Evolutionary conservation across 1,140 invertebrate species (phyloP), one percentile per base, ranked within the genome.

Genomic region (Drosophila willistoni): DNA sequence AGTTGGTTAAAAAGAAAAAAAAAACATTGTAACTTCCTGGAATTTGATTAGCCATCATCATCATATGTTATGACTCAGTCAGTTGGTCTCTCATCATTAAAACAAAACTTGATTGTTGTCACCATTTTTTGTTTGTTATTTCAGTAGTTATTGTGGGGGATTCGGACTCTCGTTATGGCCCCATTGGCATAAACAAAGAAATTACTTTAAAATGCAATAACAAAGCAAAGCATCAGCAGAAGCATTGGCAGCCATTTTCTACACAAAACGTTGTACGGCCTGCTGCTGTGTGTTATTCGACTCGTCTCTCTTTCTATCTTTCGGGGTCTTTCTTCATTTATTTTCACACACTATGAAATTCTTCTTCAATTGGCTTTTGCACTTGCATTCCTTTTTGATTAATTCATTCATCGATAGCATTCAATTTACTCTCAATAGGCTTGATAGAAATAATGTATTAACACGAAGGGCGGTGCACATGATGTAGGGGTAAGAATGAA

Each of bases 171-270:
- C 79, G 79, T 79, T 87, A 78, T 81, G 83, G 76, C 64, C 83
- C 66, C 79, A 86, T 86, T 86, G 79, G 76, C 79, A 77, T 73
- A 79, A 87, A 85, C 81, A 85, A 85, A 85, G 81, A 85, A 80
- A 59, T 61, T 51, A 56, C 36, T 44, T 77, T 44, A 65, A 74
- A 64, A 65, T 64, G 62, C 65, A 56, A 59, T 73, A 66, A 55
- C 71, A 57, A 77, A 68, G 64, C 56, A 57, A 59, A 70, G 42
- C 34, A 36, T 12, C 34, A 36, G 9, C 25, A 54, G 36, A 39
- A 47, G 47, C 57, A 19, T 51, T 14, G 56, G 73, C 62, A 71
- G 68, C 78, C 74, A 72, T 72, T 75, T 81, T 78, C 3, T 10
- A 47, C 44, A n/a, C 17, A 25, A 25, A 25, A 47, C 44, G 5